Base-by-base conservation (phyloP, 2,888 invertebrate species). In the Marasmarcha lunaedactyla region DNA sequence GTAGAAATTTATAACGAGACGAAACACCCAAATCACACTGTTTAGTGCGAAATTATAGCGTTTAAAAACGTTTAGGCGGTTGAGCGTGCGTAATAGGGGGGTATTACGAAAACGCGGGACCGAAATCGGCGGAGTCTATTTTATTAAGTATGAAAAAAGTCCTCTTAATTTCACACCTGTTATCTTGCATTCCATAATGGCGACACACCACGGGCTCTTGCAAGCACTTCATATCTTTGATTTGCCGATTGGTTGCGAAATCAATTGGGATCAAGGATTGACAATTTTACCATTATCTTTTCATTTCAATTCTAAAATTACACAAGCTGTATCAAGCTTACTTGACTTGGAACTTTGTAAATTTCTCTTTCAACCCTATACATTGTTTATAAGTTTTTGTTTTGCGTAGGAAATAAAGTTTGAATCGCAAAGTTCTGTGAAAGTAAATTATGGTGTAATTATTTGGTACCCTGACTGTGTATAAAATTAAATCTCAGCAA, bases 121-220 rank as follows among this genome's bases (percentile, higher is more conserved):
- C 57, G 67, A 65, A 63, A 66, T 67, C 65, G 69, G 61, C 65
- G 64, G 71, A 69, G 71, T 74, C 78, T 76, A 77, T 77, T 77
- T n/a, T 72, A 65, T 62, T 46, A 61, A 57, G 66, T n/a, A n/a
- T n/a, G 68, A 74, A 78, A 79, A 34, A 79, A 79, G 59, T 65
- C 53, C 66, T 68, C 70, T 68, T 78, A 81, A 83, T 81, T 83
- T 81, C 76, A 79, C 79, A 83, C 81, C 76, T 81, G 79, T 78
- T 77, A 71, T 62, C 53, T 71, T 74, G 74, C 77, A 79, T 79
- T 65, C 59, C 59, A 68, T 77, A 78, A 81, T 79, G 64, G 71
- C 55, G 57, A 55, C 57, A 59, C 64, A 59, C 63, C 67, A 63
- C 58, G 57, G 55, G 59, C 70, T 71, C 67, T 68, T 73, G 66